phyloP scores from a whole-genome alignment of 2,797 vertebrate genomes.

The Psittacula derbiana region DNA sequence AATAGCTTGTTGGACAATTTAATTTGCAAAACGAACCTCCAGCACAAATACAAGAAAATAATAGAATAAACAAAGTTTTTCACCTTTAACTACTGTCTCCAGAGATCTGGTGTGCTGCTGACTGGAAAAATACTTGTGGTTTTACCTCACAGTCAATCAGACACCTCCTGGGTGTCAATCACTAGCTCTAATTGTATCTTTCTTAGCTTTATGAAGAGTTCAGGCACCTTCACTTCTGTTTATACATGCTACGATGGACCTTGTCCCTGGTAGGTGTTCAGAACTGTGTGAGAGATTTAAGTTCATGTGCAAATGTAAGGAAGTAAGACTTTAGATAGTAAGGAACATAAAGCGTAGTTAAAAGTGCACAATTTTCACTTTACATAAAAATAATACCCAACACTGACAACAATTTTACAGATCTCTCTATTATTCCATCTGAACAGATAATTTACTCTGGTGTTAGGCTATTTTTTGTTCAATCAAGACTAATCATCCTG shows the following conservation, averaged over 20 bases:
- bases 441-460: conserved; percentile 29
- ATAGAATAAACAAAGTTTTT: not conserved
- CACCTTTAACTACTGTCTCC: not conserved
- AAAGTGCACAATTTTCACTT: not conserved
- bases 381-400: not conserved
- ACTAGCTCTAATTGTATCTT: not conserved
- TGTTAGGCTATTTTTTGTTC: conserved; percentile 33
- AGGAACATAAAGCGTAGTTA: not conserved
- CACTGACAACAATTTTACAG: not conserved
- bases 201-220: not conserved
- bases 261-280: not conserved
- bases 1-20: not conserved
- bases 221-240: not conserved
- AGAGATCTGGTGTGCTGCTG: not conserved
- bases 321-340: not conserved
- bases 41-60: not conserved
- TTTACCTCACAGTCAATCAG: not conserved
- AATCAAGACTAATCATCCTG: conserved; percentile 41
- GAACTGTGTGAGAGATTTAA: not conserved
- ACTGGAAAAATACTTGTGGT: not conserved
- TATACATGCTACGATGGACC: not conserved
- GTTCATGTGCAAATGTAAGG: not conserved
- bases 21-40: not conserved
- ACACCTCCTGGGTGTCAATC: not conserved
- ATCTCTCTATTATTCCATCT: not conserved